phyloP scores from a whole-genome alignment of 2,888 invertebrate genomes.

The Cataglyphis livida region DNA sequence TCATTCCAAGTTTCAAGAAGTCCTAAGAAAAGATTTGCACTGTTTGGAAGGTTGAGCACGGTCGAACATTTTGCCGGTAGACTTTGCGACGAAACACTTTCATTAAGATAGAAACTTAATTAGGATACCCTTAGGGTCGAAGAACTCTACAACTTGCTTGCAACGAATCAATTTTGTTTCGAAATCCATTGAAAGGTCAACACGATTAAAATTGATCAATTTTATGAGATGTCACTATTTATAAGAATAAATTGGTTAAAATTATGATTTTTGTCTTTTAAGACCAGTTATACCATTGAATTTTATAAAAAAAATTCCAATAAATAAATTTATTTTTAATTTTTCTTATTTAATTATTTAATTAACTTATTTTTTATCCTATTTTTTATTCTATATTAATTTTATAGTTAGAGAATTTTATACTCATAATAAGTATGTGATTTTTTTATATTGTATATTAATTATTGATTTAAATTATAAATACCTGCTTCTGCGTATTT shows the following conservation, averaged over 20 bases:
- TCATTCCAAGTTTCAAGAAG: constrained; percentile 54
- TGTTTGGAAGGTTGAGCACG: constrained; percentile 37
- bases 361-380: neutral
- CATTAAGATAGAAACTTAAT: constrained; percentile 74
- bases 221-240: neutral
- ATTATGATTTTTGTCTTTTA: neutral
- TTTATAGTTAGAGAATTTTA: neutral
- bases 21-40: constrained; percentile 60
- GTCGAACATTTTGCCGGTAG: constrained; percentile 25
- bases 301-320: neutral
- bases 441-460: neutral
- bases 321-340: constrained; percentile 1
- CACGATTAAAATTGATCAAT: constrained; percentile 7
- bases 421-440: neutral
- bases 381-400: neutral
- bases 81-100: constrained; percentile 65
- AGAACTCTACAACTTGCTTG: constrained; percentile 57
- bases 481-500: neutral
- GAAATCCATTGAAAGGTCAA: constrained; percentile 10
- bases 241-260: constrained; percentile 1
- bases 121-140: constrained; percentile 58
- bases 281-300: neutral
- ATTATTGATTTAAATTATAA: neutral
- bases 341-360: neutral
- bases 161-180: constrained; percentile 39